Conservation (phyloP, 2,113 vertebrate species). For the Macheiramphus alcinus region DNA sequence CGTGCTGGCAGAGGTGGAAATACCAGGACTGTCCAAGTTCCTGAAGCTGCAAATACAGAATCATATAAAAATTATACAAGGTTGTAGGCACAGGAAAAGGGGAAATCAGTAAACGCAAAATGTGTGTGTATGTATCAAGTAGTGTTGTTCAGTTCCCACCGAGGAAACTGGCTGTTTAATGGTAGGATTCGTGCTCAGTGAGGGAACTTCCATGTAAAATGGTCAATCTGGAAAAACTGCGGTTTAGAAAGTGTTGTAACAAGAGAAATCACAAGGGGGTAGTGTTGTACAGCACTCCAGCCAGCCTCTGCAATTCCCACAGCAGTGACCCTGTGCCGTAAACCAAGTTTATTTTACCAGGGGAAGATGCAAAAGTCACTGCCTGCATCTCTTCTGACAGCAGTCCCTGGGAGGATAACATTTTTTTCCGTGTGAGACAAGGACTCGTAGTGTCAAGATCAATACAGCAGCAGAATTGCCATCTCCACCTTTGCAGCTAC, state of each 20-base stretch:
- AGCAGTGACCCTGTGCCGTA: not conserved
- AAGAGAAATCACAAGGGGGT: constrained; percentile 75
- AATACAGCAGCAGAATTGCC: not conserved
- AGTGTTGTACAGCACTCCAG: constrained; percentile 65
- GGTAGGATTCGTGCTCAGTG: not conserved
- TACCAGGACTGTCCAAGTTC: not conserved
- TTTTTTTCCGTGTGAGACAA: not conserved
- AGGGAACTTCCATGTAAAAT: not conserved
- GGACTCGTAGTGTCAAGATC: not conserved
- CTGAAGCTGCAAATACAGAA: not conserved
- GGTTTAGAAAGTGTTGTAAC: constrained; percentile 23
- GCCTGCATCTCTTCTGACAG: not conserved
- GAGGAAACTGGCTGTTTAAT: not conserved
- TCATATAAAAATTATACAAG: not conserved
- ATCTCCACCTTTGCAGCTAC: not conserved
- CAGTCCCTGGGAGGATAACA: not conserved
- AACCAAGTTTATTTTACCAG: not conserved
- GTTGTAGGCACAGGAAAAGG: not conserved
- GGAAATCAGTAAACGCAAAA: not conserved
- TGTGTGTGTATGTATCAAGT: not conserved
- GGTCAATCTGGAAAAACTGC: not conserved
- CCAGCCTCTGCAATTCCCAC: not conserved
- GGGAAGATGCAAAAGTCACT: not conserved
- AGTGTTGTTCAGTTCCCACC: not conserved
- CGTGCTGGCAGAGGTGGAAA: not conserved